Evolutionary conservation across 2,888 invertebrate species (phyloP).

Genomic region (Zygaena filipendulae): DNA sequence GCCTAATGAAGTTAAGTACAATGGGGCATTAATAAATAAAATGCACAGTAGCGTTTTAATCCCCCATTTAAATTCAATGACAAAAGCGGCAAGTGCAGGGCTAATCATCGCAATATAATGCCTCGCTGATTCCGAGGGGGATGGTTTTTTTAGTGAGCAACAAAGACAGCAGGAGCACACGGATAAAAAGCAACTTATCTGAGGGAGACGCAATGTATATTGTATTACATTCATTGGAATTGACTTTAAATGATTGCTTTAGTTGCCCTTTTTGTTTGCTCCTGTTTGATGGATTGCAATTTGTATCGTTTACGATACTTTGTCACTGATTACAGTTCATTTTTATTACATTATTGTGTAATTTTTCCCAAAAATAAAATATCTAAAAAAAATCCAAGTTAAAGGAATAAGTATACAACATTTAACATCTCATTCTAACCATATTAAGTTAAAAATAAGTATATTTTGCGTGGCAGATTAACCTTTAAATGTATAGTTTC

Average conservation of each 20-base stretch:
- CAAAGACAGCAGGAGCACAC: slow-evolving; percentile 23
- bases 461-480: too few relatives aligned
- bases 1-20: slow-evolving; percentile 57
- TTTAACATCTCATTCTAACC: too few relatives aligned
- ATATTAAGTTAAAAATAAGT: too few relatives aligned
- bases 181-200: slow-evolving; percentile 15
- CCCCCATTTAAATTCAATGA: slow-evolving; percentile 68
- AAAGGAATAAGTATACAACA: too few relatives aligned
- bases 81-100: slow-evolving; percentile 54
- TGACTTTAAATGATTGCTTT: slow-evolving; percentile 63
- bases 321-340: slow-evolving; percentile 14
- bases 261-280: slow-evolving; percentile 53
- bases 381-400: too few relatives aligned
- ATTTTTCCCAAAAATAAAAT: too few relatives aligned
- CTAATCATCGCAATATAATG: slow-evolving; percentile 69
- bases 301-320: slow-evolving; percentile 37
- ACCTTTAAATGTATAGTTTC: too few relatives aligned
- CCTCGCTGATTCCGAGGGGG: slow-evolving; percentile 46
- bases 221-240: slow-evolving; percentile 46
- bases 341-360: slow-evolving; percentile 3
- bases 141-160: slow-evolving; percentile 38
- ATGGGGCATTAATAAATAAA: slow-evolving; percentile 62
- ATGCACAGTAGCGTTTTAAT: slow-evolving; percentile 52
- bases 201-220: slow-evolving; percentile 18
- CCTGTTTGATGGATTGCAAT: slow-evolving; percentile 59